These are phyloP conservation scores for Herminia tarsipennalis DNA, from an alignment of 2,888 invertebrate species.

Conservation along the genomic window DNA sequence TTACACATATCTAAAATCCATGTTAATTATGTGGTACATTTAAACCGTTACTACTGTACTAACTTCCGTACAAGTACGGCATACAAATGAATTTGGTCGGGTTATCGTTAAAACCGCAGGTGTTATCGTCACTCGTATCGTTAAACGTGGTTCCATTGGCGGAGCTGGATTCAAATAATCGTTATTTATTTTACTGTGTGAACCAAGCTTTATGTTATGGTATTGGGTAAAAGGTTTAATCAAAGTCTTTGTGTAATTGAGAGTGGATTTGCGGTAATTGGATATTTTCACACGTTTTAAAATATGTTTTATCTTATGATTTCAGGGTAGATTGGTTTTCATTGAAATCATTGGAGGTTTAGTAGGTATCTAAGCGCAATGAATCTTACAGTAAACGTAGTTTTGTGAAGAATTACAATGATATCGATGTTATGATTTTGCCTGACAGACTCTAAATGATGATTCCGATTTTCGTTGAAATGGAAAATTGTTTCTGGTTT, in stretches of 20 bases:
- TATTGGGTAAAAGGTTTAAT: constrained; percentile 14
- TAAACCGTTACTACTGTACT: constrained; percentile 42
- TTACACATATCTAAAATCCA: constrained; percentile 28
- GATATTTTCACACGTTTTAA: constrained; percentile 3
- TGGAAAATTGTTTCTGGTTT: too few species aligned
- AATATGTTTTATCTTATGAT: background rate
- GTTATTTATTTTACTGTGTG: constrained; percentile 47
- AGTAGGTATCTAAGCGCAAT: too few species aligned
- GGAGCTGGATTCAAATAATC: constrained; percentile 49
- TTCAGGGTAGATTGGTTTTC: too few species aligned
- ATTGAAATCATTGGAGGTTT: too few species aligned
- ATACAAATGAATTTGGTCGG: constrained; percentile 42
- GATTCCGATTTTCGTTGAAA: too few species aligned
- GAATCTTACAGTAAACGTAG: too few species aligned
- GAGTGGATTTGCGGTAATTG: constrained; percentile 7
- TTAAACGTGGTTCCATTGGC: constrained; percentile 47
- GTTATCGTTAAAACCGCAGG: constrained; percentile 50
- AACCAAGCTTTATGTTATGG: constrained; percentile 11
- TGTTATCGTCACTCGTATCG: constrained; percentile 53
- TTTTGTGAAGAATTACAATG: too few species aligned
- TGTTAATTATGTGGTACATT: constrained; percentile 43
- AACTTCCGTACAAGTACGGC: constrained; percentile 33
- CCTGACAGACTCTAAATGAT: too few species aligned
- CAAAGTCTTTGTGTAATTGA: constrained; percentile 15
- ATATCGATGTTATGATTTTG: too few species aligned